A percentile compares a stretch with the other conserved stretches of the same genome.
Evolutionary conservation across 2,113 vertebrate species (phyloP).

Genomic region (Centropristis striata): DNA sequence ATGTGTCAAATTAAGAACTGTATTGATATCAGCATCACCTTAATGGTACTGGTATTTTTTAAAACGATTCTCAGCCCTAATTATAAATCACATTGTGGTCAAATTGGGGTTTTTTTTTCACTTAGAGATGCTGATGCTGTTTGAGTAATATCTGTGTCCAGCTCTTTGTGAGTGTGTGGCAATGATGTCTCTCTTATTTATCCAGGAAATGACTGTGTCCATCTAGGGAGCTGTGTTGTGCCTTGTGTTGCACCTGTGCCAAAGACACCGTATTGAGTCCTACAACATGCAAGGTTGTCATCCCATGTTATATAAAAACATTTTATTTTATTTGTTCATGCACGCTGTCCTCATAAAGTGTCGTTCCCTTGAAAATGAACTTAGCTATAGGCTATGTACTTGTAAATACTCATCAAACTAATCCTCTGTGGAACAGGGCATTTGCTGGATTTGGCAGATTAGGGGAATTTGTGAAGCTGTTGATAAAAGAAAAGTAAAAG

Average conservation of each 20-base stretch:
- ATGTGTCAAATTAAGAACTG: no score
- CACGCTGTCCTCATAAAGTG: not conserved
- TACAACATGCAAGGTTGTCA: not conserved
- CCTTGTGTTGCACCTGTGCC: not conserved
- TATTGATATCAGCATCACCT: no score
- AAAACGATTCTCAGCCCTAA: no score
- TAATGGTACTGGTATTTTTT: no score
- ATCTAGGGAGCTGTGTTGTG: not conserved
- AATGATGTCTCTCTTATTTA: not conserved
- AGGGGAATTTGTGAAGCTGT: slow-evolving; percentile 25
- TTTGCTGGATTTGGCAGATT: slow-evolving; percentile 38
- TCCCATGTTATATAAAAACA: not conserved
- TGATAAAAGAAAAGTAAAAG: slow-evolving; percentile 15
- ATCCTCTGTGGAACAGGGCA: slow-evolving; percentile 14
- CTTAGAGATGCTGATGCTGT: not conserved
- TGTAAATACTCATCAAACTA: slow-evolving; percentile 40
- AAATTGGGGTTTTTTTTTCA: not conserved
- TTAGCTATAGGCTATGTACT: slow-evolving; percentile 20
- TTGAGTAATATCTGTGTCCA: not conserved
- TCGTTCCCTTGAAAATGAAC: slow-evolving; percentile 10
- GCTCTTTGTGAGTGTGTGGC: not conserved
- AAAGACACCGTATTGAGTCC: not conserved
- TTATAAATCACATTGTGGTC: not conserved
- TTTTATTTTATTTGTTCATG: slow-evolving; percentile 11
- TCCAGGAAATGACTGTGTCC: not conserved